Percentiles rank a stretch among this genome's conserved stretches.
Conservation (phyloP, 2,888 invertebrate species). For the Zeuzera pyrina region DNA sequence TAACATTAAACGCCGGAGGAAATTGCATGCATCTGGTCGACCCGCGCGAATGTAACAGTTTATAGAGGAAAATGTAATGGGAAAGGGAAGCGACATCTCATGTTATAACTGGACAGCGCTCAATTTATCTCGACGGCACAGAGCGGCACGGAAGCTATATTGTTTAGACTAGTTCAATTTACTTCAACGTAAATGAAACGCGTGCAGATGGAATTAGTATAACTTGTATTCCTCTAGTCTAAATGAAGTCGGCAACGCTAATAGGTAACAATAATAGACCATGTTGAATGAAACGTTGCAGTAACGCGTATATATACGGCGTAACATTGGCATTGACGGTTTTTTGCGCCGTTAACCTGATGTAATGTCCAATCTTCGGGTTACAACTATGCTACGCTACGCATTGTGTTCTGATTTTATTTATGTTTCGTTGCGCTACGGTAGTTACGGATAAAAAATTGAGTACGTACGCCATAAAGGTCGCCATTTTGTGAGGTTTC, state of each 20-base stretch:
- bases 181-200: too few species aligned
- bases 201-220: too few species aligned
- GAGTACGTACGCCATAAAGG: constrained; percentile 9
- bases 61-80: constrained; percentile 44
- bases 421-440: constrained; percentile 47
- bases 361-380: constrained; percentile 41
- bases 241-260: too few species aligned
- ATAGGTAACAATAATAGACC: too few species aligned
- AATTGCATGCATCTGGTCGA: constrained; percentile 48
- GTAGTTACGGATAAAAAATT: constrained; percentile 33
- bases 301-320: constrained; percentile 24
- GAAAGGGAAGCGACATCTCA: constrained; percentile 39
- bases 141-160: not conserved
- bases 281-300: constrained; percentile 31
- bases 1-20: constrained; percentile 35
- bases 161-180: too few species aligned
- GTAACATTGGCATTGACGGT: constrained; percentile 53
- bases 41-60: constrained; percentile 30
- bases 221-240: too few species aligned
- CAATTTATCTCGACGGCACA: constrained; percentile 21
- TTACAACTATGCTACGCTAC: constrained; percentile 29
- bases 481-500: not conserved
- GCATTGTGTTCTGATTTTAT: constrained; percentile 49
- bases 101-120: constrained; percentile 26
- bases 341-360: constrained; percentile 52